Conservation (phyloP, 2,888 invertebrate genomes). For the Cantharis nigra region DNA sequence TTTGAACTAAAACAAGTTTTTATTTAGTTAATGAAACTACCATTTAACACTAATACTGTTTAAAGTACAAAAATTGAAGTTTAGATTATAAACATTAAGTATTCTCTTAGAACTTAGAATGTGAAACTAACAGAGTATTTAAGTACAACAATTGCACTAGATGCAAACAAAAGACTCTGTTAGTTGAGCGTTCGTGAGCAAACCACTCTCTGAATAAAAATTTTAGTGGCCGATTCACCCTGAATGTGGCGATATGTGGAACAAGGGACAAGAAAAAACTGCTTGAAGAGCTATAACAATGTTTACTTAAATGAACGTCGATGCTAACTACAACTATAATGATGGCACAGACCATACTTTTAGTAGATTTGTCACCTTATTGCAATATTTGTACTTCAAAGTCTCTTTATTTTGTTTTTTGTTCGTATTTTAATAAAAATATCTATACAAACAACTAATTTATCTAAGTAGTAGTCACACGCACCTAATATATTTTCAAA, state of each 20-base stretch:
- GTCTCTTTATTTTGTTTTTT: neutral
- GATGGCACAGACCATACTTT: conserved; percentile 33
- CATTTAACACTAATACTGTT: conserved; percentile 53
- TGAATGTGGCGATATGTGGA: conserved; percentile 51
- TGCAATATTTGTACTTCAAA: conserved; percentile 21
- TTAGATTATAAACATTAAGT: conserved; percentile 38
- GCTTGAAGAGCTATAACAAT: conserved; percentile 54
- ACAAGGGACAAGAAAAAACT: conserved; percentile 48
- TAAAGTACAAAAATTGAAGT: conserved; percentile 55
- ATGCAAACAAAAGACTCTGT: conserved; percentile 42
- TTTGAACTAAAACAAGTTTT: conserved; percentile 49
- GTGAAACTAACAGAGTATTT: conserved; percentile 50
- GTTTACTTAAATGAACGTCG: conserved; percentile 53
- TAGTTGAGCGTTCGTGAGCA: conserved; percentile 31
- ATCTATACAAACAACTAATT: neutral
- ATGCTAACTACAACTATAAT: conserved; percentile 54
- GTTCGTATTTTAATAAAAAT: neutral
- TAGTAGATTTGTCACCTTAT: conserved; percentile 26
- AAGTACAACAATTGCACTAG: conserved; percentile 38
- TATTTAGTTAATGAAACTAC: conserved; percentile 52
- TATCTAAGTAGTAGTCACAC: neutral
- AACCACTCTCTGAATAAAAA: conserved; percentile 28
- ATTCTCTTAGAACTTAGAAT: conserved; percentile 41
- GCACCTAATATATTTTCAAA: neutral
- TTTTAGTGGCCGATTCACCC: conserved; percentile 35